phyloP scores from a whole-genome alignment of 1,140 invertebrate species.

The Bombus terrestris region DNA sequence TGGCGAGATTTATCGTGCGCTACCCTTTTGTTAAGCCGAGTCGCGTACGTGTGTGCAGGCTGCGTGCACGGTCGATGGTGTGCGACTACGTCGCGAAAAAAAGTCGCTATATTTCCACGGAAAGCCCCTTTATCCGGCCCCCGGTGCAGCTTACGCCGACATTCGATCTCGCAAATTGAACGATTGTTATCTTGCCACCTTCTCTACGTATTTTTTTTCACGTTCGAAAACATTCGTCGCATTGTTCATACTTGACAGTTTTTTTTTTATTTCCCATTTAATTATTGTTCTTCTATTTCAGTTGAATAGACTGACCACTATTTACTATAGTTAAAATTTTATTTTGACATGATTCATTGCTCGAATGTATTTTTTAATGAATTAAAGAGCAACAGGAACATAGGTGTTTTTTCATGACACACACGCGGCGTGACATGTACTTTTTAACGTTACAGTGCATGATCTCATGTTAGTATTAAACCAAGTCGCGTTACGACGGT shows the following conservation, averaged over 20 bases:
- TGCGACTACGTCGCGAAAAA: conserved; percentile 1
- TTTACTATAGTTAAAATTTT: background rate
- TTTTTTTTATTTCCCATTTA: background rate
- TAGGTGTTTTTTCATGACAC: background rate
- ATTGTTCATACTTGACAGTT: background rate
- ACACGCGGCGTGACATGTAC: background rate
- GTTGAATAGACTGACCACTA: background rate
- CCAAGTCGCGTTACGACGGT: background rate
- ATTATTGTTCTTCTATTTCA: background rate
- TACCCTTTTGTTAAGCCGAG: conserved; percentile 63
- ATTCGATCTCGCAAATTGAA: conserved; percentile 49
- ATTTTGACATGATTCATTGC: background rate
- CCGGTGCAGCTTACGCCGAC: background rate
- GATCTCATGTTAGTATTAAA: background rate
- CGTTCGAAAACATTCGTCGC: background rate
- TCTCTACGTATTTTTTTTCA: background rate
- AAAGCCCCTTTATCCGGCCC: conserved; percentile 30
- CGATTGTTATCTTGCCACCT: conserved; percentile 34
- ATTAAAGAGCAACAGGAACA: background rate
- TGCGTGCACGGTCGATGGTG: conserved; percentile 1
- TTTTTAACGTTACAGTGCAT: background rate
- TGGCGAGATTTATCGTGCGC: conserved; percentile 70
- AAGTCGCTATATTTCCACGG: conserved; percentile 41
- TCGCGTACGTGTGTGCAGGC: conserved; percentile 37
- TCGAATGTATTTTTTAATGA: background rate